Percentiles rank a stretch among this genome's conserved stretches.
Evolutionary conservation across 2,113 vertebrate genomes (phyloP).

Genomic region (Orthonyx spaldingii): DNA sequence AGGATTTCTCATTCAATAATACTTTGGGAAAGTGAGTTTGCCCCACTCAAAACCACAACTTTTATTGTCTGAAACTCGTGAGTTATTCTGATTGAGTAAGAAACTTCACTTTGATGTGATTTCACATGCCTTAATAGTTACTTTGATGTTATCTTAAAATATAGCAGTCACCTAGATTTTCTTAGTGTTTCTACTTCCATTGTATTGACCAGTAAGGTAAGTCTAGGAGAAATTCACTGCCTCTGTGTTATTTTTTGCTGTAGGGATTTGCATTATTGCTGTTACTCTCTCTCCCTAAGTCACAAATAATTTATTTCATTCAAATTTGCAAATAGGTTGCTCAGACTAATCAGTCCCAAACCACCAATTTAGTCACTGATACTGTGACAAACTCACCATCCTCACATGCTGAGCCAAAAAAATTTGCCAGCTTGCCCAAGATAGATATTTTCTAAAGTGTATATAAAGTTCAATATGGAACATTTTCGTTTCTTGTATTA

Average conservation of each 20-base stretch:
- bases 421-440: background rate
- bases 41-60: background rate
- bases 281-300: background rate
- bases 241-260: background rate
- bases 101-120: background rate
- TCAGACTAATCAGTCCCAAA: constrained; percentile 18
- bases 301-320: constrained; percentile 41
- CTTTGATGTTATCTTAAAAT: background rate
- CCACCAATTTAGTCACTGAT: background rate
- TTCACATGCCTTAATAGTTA: background rate
- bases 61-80: background rate
- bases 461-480: constrained; percentile 18
- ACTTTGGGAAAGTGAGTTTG: background rate
- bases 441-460: background rate
- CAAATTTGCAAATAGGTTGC: background rate
- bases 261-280: constrained; percentile 3
- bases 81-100: background rate
- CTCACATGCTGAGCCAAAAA: background rate
- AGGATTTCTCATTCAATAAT: constrained; percentile 11
- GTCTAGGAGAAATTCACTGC: background rate
- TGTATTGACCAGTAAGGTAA: background rate
- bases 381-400: background rate
- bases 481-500: background rate
- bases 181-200: background rate
- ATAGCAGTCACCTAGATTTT: background rate